phyloP scores from a whole-genome alignment of 2,113 vertebrate genomes.

The Zootoca vivipara region DNA sequence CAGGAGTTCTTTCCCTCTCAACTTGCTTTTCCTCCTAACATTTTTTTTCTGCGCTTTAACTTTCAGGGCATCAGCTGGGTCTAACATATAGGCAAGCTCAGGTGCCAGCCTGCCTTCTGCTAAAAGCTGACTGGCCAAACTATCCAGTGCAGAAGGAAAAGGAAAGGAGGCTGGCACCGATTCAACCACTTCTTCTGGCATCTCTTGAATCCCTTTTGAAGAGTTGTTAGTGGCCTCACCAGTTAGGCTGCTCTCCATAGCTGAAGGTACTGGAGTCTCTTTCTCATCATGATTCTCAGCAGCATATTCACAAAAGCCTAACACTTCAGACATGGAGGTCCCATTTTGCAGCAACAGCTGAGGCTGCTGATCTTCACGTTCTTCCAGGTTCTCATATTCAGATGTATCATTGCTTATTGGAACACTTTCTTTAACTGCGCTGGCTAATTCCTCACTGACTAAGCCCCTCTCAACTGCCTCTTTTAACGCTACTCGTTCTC shows the following conservation, averaged over 20 bases:
- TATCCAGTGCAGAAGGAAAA: neutral
- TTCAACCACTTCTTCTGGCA: accelerated
- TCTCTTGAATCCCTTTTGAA: accelerated
- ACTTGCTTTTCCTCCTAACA: neutral
- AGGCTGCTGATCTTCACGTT: neutral
- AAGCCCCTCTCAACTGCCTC: conserved; percentile 78
- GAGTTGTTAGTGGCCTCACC: neutral
- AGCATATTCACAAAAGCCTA: neutral
- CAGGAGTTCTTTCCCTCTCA: neutral
- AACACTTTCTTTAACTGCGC: conserved; percentile 60
- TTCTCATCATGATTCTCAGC: conserved; percentile 31
- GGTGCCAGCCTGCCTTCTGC: neutral
- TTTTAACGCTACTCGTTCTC: conserved; percentile 72
- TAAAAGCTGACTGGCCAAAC: accelerated
- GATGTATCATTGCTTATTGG: accelerated
- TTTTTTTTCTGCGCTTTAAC: neutral
- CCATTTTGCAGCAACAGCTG: conserved; percentile 8
- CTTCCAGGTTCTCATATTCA: conserved; percentile 36
- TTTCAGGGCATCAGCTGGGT: neutral
- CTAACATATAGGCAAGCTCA: neutral
- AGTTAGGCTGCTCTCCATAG: accelerated
- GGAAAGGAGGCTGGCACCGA: neutral
- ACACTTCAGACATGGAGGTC: conserved; percentile 25
- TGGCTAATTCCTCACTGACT: conserved; percentile 75
- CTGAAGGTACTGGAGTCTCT: neutral